phyloP scores from a whole-genome alignment of 64 coral and sea anemone genomes.

The Montipora foliosa region DNA sequence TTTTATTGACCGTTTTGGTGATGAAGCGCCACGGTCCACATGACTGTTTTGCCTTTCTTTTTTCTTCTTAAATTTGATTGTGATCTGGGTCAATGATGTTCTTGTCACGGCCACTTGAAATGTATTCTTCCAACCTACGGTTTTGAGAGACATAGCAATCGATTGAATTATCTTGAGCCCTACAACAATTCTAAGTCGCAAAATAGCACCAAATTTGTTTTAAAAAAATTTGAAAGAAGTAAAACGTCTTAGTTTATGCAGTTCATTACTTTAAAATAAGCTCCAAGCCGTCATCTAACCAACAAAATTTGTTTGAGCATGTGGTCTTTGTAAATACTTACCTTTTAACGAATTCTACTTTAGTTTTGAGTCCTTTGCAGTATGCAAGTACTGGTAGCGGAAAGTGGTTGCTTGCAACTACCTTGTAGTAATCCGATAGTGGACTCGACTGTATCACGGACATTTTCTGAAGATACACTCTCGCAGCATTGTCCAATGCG shows the following conservation, averaged over 20 bases:
- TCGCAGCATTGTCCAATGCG: no score
- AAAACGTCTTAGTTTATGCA: no score
- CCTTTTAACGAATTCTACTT: conserved; percentile 43
- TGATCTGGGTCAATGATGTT: conserved; percentile 48
- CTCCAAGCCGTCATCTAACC: no score
- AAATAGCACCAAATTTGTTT: no score
- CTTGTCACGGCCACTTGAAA: conserved; percentile 44
- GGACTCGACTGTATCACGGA: no score
- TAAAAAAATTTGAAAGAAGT: no score
- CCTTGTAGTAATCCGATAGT: no score
- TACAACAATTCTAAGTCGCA: not conserved
- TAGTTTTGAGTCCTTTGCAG: conserved; percentile 45
- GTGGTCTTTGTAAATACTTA: not conserved
- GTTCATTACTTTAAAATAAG: no score
- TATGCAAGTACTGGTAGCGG: no score
- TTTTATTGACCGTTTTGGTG: conserved; percentile 1
- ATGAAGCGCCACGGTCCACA: not conserved
- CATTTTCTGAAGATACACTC: no score
- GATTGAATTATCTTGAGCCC: not conserved
- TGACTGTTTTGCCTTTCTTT: conserved; percentile 10
- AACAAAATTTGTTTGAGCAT: no score
- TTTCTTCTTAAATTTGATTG: conserved; percentile 38
- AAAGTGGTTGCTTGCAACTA: no score
- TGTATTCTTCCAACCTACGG: conserved; percentile 55
- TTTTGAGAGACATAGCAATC: conserved; percentile 4